phyloP scores from a whole-genome alignment of 2,888 invertebrate genomes.

The Amphipyra berbera region DNA sequence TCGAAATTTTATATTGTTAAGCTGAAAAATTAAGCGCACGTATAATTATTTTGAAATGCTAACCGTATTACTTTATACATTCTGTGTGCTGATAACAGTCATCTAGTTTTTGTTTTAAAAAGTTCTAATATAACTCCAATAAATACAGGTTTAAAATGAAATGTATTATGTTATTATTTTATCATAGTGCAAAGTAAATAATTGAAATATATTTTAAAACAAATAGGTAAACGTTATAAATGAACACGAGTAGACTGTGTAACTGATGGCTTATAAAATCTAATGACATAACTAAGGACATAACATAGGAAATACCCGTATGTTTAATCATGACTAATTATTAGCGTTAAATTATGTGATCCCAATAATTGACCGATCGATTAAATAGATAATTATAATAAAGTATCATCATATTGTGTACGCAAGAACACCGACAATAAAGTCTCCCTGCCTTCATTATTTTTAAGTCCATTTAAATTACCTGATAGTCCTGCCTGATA shows the following conservation, averaged over 20 bases:
- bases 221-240: too few species aligned
- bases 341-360: too few species aligned
- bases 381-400: too few species aligned
- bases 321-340: too few species aligned
- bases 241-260: too few species aligned
- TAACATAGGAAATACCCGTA: too few species aligned
- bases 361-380: constrained; percentile 2
- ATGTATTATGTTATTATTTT: too few species aligned
- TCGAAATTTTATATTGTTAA: constrained; percentile 88
- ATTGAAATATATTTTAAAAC: too few species aligned
- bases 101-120: constrained; percentile 1
- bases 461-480: constrained; percentile 12
- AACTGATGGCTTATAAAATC: constrained; percentile 3
- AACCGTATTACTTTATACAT: constrained; percentile 69
- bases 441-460: constrained; percentile 33
- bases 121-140: background rate
- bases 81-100: constrained; percentile 62
- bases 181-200: too few species aligned
- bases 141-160: background rate
- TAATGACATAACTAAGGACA: background rate
- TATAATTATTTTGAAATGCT: constrained; percentile 65
- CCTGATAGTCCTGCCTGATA: background rate
- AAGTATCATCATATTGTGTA: constrained; percentile 6
- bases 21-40: constrained; percentile 82
- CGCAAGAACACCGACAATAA: constrained; percentile 54